A percentile compares a stretch with the other conserved stretches of the same genome.
Conservation (phyloP, 1,140 invertebrate genomes). For the Drosophila punjabiensis region DNA sequence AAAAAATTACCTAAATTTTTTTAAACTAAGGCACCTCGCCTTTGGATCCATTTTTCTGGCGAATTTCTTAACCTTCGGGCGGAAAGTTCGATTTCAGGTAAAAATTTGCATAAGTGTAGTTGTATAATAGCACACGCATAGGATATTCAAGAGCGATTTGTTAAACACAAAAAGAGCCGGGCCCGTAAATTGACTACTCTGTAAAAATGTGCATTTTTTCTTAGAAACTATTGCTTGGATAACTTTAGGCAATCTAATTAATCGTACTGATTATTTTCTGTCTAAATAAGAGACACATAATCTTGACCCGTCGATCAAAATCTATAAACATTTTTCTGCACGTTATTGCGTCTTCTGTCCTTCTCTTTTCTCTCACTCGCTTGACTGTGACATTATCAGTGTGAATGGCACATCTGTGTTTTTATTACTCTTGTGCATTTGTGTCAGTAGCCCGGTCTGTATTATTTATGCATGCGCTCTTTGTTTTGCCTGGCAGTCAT, state of each 20-base stretch:
- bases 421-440: constrained; percentile 22
- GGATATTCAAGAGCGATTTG: no score
- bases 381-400: constrained; percentile 49
- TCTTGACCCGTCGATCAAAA: not conserved
- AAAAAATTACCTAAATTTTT: no score
- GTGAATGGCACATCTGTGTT: constrained; percentile 29
- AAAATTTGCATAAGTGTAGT: no score
- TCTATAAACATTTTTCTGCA: not conserved
- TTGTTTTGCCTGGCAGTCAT: constrained; percentile 65
- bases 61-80: no score
- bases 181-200: no score
- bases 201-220: no score
- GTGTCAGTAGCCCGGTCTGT: constrained; percentile 7
- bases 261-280: not conserved
- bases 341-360: not conserved
- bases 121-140: no score
- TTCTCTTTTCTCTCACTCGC: constrained; percentile 5
- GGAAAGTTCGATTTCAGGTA: no score
- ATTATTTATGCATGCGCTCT: constrained; percentile 50
- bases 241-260: not conserved
- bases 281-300: not conserved
- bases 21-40: no score
- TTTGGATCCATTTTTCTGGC: no score
- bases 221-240: not conserved
- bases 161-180: no score